Conservation (phyloP, 1,140 invertebrate species). For the Pseudomyrmex gracilis region DNA sequence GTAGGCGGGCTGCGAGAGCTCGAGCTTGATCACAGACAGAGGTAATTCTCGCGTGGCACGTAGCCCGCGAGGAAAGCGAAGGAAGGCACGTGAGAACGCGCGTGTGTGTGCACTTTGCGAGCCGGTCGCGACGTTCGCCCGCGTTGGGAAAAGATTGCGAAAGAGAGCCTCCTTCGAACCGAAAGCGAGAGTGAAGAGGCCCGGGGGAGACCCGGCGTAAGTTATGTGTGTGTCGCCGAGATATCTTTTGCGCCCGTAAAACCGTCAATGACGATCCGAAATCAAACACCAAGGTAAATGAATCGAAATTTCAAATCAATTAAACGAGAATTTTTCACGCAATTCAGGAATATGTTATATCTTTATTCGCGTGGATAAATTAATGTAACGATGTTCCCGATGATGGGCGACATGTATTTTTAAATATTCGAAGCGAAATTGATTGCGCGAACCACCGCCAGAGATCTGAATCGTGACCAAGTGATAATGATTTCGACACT, state of each 20-base stretch:
- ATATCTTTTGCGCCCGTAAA: conserved; percentile 36
- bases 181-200: conserved; percentile 76
- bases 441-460: no score
- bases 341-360: no score
- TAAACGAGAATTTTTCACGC: no score
- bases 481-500: conserved; percentile 62
- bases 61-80: conserved; percentile 11
- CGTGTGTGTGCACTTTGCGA: conserved; percentile 61
- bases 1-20: conserved; percentile 76
- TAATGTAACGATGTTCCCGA: no score
- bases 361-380: no score
- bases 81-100: conserved; percentile 55
- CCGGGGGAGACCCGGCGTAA: conserved; percentile 18
- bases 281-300: no score
- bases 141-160: conserved; percentile 78
- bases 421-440: no score
- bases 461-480: no score
- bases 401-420: no score
- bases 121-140: conserved; percentile 42
- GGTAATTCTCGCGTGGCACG: conserved; percentile 25
- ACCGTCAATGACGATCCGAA: no score
- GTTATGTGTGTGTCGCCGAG: background rate
- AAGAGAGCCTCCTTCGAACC: conserved; percentile 72
- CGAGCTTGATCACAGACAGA: conserved; percentile 41
- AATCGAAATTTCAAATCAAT: no score